These are phyloP conservation scores for Gari tellinella DNA, from an alignment of 2,888 invertebrate species.

Conservation along the genomic window DNA sequence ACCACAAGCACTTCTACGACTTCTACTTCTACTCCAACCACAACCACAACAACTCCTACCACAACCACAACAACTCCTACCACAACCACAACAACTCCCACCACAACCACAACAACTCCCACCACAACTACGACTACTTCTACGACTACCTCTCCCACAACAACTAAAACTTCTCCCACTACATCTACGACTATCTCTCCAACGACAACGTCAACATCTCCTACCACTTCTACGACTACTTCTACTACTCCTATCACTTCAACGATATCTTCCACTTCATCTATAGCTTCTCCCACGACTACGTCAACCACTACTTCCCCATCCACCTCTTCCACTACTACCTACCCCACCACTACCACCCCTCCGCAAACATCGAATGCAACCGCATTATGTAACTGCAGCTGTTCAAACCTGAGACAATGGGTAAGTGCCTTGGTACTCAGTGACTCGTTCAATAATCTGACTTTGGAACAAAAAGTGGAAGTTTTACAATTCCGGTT, in stretches of 20 bases:
- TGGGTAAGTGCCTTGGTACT: too few species aligned
- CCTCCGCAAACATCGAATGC: constrained; percentile 3
- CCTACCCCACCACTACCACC: constrained; percentile 14
- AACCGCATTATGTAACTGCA: neutral
- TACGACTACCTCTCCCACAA: constrained; percentile 2
- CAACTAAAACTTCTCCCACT: constrained; percentile 22
- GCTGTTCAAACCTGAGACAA: too few species aligned
- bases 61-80: constrained; percentile 8
- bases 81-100: constrained; percentile 7
- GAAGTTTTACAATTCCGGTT: too few species aligned
- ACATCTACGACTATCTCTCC: constrained; percentile 3
- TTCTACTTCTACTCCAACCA: constrained; percentile 5
- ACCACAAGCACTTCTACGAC: constrained; percentile 5
- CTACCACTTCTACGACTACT: constrained; percentile 14
- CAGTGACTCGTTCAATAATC: too few species aligned
- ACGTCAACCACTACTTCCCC: constrained; percentile 22
- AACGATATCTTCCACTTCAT: constrained; percentile 16
- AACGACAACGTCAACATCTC: constrained; percentile 15
- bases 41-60: constrained; percentile 2
- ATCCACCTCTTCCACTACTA: constrained; percentile 11
- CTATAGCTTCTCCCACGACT: constrained; percentile 21
- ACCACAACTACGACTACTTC: constrained; percentile 1
- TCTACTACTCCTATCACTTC: constrained; percentile 18
- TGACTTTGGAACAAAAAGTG: too few species aligned
- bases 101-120: constrained; percentile 3